Percentiles rank a stretch among this genome's conserved stretches.
phyloP scores from a whole-genome alignment of 2,888 invertebrate species.

The Dysmachus trigonus region DNA sequence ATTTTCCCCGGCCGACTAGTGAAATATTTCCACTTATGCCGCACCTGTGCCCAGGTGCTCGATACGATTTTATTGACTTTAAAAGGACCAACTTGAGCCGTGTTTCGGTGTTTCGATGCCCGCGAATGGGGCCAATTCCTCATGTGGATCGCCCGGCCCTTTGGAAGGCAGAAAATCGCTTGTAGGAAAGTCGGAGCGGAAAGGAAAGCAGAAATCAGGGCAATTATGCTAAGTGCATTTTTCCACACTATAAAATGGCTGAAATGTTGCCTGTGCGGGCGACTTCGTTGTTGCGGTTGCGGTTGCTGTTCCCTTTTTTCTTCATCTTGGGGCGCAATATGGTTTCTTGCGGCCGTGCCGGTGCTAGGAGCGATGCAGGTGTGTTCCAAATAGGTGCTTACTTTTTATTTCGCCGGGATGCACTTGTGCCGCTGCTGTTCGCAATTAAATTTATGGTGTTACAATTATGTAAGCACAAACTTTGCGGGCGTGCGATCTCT shows the following conservation, averaged over 20 bases:
- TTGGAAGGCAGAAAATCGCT: not conserved
- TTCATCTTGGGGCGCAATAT: not conserved
- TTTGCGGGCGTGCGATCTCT: not conserved
- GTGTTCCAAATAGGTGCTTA: conserved; percentile 14
- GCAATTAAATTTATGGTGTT: conserved; percentile 29
- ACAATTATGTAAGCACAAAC: conserved; percentile 1
- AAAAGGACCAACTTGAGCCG: not conserved
- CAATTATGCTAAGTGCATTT: conserved; percentile 36
- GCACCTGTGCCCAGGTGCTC: not conserved
- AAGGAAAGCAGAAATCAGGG: not conserved
- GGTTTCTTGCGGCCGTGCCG: not conserved
- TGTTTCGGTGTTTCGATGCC: not conserved
- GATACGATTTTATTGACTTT: not conserved
- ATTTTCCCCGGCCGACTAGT: not conserved
- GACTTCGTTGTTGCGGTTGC: not conserved
- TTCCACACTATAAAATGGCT: not conserved
- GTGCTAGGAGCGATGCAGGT: not conserved
- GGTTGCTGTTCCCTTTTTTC: not conserved
- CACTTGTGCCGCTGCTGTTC: conserved; percentile 16
- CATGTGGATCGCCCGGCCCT: not conserved
- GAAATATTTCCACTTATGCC: not conserved
- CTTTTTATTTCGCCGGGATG: not conserved
- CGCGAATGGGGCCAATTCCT: not conserved
- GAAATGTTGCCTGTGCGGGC: not conserved
- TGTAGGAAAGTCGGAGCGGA: not conserved